Evolutionary conservation across 2,797 vertebrate genomes (phyloP), one percentile per base, ranked within the genome.

Genomic region (Dendrocincla tyrannina): DNA sequence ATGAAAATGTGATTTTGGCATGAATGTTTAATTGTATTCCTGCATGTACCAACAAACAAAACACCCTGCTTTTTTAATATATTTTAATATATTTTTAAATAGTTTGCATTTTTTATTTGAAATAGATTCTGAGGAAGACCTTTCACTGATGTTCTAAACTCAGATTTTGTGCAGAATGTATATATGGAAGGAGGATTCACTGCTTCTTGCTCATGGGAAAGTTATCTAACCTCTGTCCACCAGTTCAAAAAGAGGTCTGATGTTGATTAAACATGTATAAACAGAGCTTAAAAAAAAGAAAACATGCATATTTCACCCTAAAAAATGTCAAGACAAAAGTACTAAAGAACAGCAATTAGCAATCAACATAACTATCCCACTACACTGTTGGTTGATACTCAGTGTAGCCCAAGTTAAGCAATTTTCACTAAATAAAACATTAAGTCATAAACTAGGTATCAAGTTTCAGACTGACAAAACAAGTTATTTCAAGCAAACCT

Each of bases 221-320:
- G 70, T 82, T 82, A 87, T 93, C 93, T 91, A 95, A 86, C 82
- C 52, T 85, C 74, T 0, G 1, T 87, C 66, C 63, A 89, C 59
- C 44, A 95, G 90, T 94, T 96, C 93, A 95, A 89, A 95, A 93
- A 91, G 81, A 93, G 84, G 75, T 85, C 88, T 89, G 56, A 76
- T 96, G 92, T 94, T 95, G 93, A 97, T 91, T 94, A 94, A 95
- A 96, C 91, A 92, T 94, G 84, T 92, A 87, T 93, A 97, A 95
- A 96, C 93, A 96, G 28, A 94, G 27, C n/a, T 86, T n/a, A 17
- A 46, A 83, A 55, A 46, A 79, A 80, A 66, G 35, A 41, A 94
- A 94, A 70, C 52, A 47, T 24, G 59, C 81, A 66, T 91, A 76
- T 90, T 96, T 93, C 84, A 85, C 74, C 92, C 20, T 52, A 93